Evolutionary conservation across 2,113 vertebrate genomes (phyloP), one percentile per base, ranked within the genome.

Genomic region (Cariama cristata): DNA sequence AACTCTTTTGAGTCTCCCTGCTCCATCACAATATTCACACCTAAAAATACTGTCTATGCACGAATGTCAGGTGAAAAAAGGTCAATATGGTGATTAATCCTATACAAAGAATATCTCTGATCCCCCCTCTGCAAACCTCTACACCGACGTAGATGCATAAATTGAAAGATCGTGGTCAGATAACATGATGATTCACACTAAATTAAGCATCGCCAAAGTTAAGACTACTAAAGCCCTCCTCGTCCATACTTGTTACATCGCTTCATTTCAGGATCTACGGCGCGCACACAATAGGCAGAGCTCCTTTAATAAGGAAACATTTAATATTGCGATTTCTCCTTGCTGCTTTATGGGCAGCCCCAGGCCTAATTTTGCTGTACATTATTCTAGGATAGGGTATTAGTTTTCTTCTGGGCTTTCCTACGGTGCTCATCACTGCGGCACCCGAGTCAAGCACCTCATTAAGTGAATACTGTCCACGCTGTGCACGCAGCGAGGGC

Each of bases 71-170:
- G 40, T 2, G 5, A n/a, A 58, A 42, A 79, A 86, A 49, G 66
- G 71, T 71, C 52, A 71, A 56, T 47, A 40, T 2, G 4, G 27
- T 40, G 81, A 59, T 55, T 18, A 33, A 49, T 42, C 42, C 27
- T 27, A 8, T 18, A 14, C 9, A 59, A 83, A 62, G 55, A 59
- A 4, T 11, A 14, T 11, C 32, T 64, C 83, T 47, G 86, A 45
- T 59, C 53, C 33, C 32, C 32, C n/a, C 64, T 20, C 0, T 7
- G 28, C 40, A 26, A 52, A 21, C 10, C 44, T 52, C 47, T 40
- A 16, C 0, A 9, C 30, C 32, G 30, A 33, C 52, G 44, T 0
- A 14, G 35, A 21, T 6, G 52, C 35, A 60, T 47, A 35, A 44
- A 67, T 33, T 28, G 47, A 27, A 53, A 63, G 88, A 79, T 11